phyloP scores from a whole-genome alignment of 1,140 invertebrate species.

The Drosophila suzukii region DNA sequence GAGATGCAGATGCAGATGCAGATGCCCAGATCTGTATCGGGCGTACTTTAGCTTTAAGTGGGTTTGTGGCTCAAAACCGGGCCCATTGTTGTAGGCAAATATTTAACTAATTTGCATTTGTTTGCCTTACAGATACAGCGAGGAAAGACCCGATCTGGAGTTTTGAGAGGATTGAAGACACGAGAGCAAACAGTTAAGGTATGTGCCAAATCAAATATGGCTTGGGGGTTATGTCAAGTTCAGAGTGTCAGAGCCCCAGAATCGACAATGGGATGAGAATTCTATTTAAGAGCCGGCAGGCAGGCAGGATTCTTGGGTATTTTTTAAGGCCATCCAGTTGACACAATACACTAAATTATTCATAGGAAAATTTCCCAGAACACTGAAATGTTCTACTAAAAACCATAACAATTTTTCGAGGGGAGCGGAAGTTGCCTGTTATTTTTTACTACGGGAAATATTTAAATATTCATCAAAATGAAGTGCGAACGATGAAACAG shows the following conservation, averaged over 20 bases:
- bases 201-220: slow-evolving; percentile 55
- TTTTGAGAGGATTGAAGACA: slow-evolving; percentile 31
- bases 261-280: slow-evolving; percentile 17
- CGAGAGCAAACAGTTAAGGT: slow-evolving; percentile 65
- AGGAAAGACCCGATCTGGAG: slow-evolving; percentile 8
- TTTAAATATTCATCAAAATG: slow-evolving; percentile 33
- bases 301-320: background rate
- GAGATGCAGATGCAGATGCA: slow-evolving; percentile 51
- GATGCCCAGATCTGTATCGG: slow-evolving; percentile 58
- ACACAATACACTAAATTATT: background rate
- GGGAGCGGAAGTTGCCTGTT: slow-evolving; percentile 15
- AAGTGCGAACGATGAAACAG: slow-evolving; percentile 32
- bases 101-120: slow-evolving; percentile 79
- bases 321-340: background rate
- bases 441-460: slow-evolving; percentile 30
- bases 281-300: slow-evolving; percentile 1
- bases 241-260: slow-evolving; percentile 8
- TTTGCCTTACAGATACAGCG: slow-evolving; percentile 66
- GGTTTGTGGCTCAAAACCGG: slow-evolving; percentile 68
- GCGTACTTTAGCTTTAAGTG: slow-evolving; percentile 72
- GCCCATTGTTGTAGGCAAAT: slow-evolving; percentile 58
- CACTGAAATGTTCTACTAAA: slow-evolving; percentile 6
- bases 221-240: slow-evolving; percentile 54
- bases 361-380: slow-evolving; percentile 13
- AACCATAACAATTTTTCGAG: slow-evolving; percentile 2